phyloP scores from a whole-genome alignment of 2,888 invertebrate genomes.

The Limnephilus lunatus region DNA sequence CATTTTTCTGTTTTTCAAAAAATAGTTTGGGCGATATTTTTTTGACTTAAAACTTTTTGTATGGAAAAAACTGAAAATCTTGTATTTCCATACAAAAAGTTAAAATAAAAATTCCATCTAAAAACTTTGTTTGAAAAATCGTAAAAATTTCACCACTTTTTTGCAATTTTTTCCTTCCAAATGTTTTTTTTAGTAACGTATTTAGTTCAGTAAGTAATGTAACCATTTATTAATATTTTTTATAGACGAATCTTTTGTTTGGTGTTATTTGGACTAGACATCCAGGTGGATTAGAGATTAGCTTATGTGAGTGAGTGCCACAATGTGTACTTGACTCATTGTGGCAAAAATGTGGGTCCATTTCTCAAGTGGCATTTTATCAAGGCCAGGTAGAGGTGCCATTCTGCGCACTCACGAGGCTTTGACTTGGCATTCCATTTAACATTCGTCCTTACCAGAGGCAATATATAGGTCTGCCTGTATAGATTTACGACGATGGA shows the following conservation, averaged over 20 bases:
- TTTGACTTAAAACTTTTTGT: background rate
- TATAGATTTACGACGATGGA: background rate
- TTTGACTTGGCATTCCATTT: background rate
- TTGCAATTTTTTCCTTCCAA: background rate
- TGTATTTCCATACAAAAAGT: background rate
- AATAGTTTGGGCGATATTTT: background rate
- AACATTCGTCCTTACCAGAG: background rate
- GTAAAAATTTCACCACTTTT: background rate
- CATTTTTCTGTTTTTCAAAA: background rate
- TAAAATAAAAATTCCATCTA: background rate
- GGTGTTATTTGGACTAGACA: background rate
- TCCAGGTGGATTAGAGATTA: background rate
- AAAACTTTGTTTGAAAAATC: background rate
- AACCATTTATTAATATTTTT: no score
- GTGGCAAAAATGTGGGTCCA: background rate
- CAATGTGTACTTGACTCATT: background rate
- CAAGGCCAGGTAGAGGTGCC: background rate
- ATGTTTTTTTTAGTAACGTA: no score
- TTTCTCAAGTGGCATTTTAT: background rate
- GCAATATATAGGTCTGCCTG: background rate
- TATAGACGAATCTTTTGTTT: background rate
- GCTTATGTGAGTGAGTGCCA: background rate
- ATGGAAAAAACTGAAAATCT: background rate
- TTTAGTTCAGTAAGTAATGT: no score
- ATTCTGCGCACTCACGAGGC: background rate